phyloP scores from a whole-genome alignment of 1,140 invertebrate genomes.

The Drosophila ohnishii region DNA sequence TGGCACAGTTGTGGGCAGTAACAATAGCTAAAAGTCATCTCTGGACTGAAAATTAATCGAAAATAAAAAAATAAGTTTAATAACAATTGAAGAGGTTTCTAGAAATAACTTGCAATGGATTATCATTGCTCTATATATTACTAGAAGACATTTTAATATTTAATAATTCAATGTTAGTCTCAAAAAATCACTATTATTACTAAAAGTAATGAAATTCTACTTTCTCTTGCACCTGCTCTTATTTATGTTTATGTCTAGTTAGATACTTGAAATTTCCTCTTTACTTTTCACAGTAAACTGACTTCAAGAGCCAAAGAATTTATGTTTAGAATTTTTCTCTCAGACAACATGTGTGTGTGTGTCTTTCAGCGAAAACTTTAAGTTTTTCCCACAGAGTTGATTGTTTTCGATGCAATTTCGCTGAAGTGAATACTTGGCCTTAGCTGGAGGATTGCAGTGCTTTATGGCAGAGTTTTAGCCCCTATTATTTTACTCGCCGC shows the following conservation, averaged over 20 bases:
- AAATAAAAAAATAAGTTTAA: neutral
- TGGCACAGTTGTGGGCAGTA: slow-evolving; percentile 15
- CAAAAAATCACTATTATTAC: neutral
- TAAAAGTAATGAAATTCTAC: no score
- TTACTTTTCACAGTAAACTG: neutral
- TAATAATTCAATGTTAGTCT: no score
- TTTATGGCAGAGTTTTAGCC: slow-evolving; percentile 22
- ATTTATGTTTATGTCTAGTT: neutral
- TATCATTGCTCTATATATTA: no score
- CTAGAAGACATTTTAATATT: no score
- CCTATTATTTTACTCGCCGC: slow-evolving; percentile 23
- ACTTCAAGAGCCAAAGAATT: neutral
- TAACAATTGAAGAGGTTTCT: neutral
- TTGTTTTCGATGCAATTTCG: slow-evolving; percentile 20
- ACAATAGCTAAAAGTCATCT: neutral
- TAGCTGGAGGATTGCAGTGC: slow-evolving; percentile 21
- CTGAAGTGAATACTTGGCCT: slow-evolving; percentile 21
- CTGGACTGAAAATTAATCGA: neutral
- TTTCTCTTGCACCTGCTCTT: neutral
- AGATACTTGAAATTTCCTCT: neutral
- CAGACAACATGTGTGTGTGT: slow-evolving; percentile 1
- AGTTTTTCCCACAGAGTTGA: slow-evolving; percentile 4
- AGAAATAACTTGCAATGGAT: no score
- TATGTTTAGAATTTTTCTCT: neutral
- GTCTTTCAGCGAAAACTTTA: neutral